Base-by-base conservation (phyloP, 2,888 invertebrate genomes). In the Acanthosoma haemorrhoidale region DNA sequence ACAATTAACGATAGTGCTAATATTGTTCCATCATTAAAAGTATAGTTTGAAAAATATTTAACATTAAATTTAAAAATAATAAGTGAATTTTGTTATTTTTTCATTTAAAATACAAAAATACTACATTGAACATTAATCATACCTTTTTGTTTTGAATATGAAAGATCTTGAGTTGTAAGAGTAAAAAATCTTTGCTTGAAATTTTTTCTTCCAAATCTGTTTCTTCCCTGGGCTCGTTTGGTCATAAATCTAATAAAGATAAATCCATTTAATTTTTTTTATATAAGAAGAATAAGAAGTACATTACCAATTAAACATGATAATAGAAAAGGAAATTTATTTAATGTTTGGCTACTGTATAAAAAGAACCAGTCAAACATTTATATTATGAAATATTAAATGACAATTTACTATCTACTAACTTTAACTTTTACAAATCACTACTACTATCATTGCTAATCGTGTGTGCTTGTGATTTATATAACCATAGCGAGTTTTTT, bases 101-200 rank as follows among this genome's bases (percentile, higher is more conserved):
- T 3, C n/a, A n/a, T n/a, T n/a, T n/a, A n/a, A n/a, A n/a, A n/a
- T n/a, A 18, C 18, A 3, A 11, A 15, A 1, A 1, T 18, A 21
- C 11, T 8, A 21, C 5, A 11, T 6, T 43, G 11, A 21, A 43
- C 11, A 21, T 6, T 1, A 2, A 51, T 25, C n/a, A n/a, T 78
- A 84, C 87, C 87, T 83, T 86, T 86, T 72, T 83, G 84, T 79
- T 87, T 87, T 39, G 86, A 83, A 79, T 88, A 88, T 71, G 84
- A 84, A 77, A 88, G 82, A 79, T 84, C 84, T 78, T 88, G 90
- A 78, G 93, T 94, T 70, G 93, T 94, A 76, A 95, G 86, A 79
- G 89, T 86, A 81, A 95, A 94, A 82, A 92, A 92, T 75, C 94
- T 86, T 78, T 90, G 88, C 80, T 93, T 94, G 83, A 93, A 85